Evolutionary conservation across 1,140 invertebrate species (phyloP).

Genomic region (Drosophila bipectinata): DNA sequence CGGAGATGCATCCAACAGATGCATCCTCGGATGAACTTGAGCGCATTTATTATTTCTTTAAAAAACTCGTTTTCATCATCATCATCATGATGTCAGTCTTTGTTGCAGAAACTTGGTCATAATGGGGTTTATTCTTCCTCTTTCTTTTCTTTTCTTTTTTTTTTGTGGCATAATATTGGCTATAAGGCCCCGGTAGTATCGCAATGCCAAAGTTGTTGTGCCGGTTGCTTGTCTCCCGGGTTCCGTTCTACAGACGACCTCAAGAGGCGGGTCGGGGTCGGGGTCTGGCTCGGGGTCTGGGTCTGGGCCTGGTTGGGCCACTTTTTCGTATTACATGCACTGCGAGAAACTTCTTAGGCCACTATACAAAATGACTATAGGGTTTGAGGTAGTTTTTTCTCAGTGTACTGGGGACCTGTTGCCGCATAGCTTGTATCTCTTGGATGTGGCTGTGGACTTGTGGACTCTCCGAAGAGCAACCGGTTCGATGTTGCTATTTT

Average conservation of each 20-base stretch:
- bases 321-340: conserved; percentile 53
- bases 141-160: neutral
- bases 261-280: conserved; percentile 53
- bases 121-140: conserved; percentile 4
- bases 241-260: conserved; percentile 81
- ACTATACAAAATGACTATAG: too few relatives aligned
- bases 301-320: conserved; percentile 60
- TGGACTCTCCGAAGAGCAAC: conserved; percentile 22
- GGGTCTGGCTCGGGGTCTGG: conserved; percentile 1
- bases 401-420: conserved; percentile 55
- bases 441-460: conserved; percentile 6
- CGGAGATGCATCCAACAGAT: conserved; percentile 22
- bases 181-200: too few relatives aligned
- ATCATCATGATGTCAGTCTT: too few relatives aligned
- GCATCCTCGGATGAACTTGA: conserved; percentile 38
- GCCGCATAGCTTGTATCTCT: conserved; percentile 62
- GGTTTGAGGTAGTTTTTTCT: too few relatives aligned
- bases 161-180: too few relatives aligned
- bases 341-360: neutral
- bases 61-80: conserved; percentile 14
- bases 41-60: conserved; percentile 35
- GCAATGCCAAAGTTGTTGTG: conserved; percentile 52
- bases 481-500: conserved; percentile 69
- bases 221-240: conserved; percentile 49
- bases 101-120: neutral